Base-by-base conservation (phyloP, 2,888 invertebrate species). In the Hipparchia semele region DNA sequence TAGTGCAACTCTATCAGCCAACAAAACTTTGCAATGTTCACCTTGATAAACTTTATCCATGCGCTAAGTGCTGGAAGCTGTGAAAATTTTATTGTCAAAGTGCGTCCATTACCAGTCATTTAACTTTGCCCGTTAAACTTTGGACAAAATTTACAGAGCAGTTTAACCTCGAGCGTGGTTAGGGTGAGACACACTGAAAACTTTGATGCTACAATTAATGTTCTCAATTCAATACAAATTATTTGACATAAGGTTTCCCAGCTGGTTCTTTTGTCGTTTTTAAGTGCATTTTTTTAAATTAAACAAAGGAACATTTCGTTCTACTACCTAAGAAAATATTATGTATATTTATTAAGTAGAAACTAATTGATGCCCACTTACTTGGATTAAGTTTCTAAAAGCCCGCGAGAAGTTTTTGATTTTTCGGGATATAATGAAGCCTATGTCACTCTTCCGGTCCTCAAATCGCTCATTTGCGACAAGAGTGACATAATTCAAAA, bases 71-170 rank as follows among this genome's bases (percentile, higher is more conserved):
- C 81, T 78, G 73, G 78, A 76, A 82, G 81, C 80, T 80, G 77
- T 80, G 82, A 84, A 84, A 86, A 84, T 87, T 86, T 87, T 80
- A 87, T 86, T 87, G 82, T 78, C 84, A 83, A 88, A 87, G 87
- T 86, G 84, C 85, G 82, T 84, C 86, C 88, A 89, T 90, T 89
- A 87, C 82, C 83, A 83, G 84, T 84, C 82, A 84, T 89, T 88
- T 85, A 90, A 90, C 87, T 90, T 89, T 74, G 78, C 74, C 82
- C 82, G 85, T 89, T 87, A 87, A 88, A 88, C 85, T 87, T 81
- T 81, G 86, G 68, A 73, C 72, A 49, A 65, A 72, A 73, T 72
- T 76, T 68, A 72, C 59, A 65, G 73, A 56, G 65, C 70, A 60
- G 51, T 66, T 66, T 65, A 68, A 70, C 66, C 68, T 68, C 62